These are phyloP conservation scores for Marcusenius ussheri DNA, from an alignment of 2,113 vertebrate species.

Conservation along the genomic window DNA sequence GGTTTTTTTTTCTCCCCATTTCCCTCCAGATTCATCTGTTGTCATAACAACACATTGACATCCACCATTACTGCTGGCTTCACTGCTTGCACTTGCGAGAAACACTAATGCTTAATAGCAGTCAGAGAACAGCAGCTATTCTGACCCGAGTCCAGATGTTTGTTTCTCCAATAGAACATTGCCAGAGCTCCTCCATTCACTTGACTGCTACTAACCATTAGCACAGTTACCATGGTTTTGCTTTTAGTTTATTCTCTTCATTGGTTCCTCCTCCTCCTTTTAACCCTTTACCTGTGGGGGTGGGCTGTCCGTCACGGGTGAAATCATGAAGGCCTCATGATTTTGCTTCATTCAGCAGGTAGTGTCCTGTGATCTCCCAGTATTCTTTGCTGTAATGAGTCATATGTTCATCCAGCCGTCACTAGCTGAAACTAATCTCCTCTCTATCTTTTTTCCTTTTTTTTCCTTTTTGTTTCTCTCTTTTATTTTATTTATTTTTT, in stretches of 20 bases:
- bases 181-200: slow-evolving; percentile 65
- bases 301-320: slow-evolving; percentile 71
- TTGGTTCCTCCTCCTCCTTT: slow-evolving; percentile 40
- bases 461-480: slow-evolving; percentile 60
- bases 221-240: slow-evolving; percentile 65
- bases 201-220: slow-evolving; percentile 89
- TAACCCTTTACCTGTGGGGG: slow-evolving; percentile 68
- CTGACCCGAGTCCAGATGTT: slow-evolving; percentile 60
- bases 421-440: slow-evolving; percentile 93
- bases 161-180: slow-evolving; percentile 55
- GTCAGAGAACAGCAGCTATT: slow-evolving; percentile 64
- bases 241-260: slow-evolving; percentile 39
- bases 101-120: slow-evolving; percentile 79
- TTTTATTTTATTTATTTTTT: slow-evolving; percentile 50
- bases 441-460: slow-evolving; percentile 73
- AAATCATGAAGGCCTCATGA: slow-evolving; percentile 83
- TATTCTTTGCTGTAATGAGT: slow-evolving; percentile 79
- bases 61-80: slow-evolving; percentile 75
- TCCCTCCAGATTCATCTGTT: slow-evolving; percentile 65
- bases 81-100: slow-evolving; percentile 68
- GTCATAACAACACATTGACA: slow-evolving; percentile 72
- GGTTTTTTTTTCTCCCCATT: slow-evolving; percentile 42
- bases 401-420: slow-evolving; percentile 90
- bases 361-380: slow-evolving; percentile 71
- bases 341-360: slow-evolving; percentile 77